Conservation (phyloP, 2,888 invertebrate genomes). For the Athripsodes cinereus region DNA sequence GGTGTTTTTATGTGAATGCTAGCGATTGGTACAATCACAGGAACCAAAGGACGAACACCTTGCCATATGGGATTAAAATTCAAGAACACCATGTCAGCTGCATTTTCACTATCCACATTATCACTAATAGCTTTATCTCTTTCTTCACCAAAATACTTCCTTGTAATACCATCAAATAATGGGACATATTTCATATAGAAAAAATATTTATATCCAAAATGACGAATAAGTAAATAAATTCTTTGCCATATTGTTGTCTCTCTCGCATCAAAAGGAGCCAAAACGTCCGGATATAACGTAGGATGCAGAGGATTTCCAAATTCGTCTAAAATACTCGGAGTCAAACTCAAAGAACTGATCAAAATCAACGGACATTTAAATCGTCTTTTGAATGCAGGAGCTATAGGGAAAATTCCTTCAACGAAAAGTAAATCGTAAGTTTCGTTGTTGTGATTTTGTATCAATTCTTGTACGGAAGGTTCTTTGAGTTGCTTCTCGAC, state of each 20-base stretch:
- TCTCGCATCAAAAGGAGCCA: constrained; percentile 38
- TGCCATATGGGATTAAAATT: constrained; percentile 39
- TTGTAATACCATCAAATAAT: constrained; percentile 24
- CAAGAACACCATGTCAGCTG: constrained; percentile 43
- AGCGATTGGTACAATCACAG: constrained; percentile 39
- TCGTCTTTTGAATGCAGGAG: constrained; percentile 48
- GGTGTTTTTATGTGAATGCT: constrained; percentile 42
- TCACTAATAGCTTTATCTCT: constrained; percentile 33
- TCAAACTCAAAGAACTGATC: constrained; percentile 46
- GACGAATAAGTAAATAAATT: constrained; percentile 19
- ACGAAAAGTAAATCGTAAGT: constrained; percentile 52
- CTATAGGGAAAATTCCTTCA: constrained; percentile 47
- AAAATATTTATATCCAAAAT: constrained; percentile 20
- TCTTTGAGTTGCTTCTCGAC: constrained; percentile 29
- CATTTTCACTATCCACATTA: constrained; percentile 38
- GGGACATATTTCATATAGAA: constrained; percentile 23
- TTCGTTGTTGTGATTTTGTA: constrained; percentile 37
- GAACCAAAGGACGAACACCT: constrained; percentile 41
- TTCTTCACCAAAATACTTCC: constrained; percentile 32
- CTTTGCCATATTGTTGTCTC: constrained; percentile 40
- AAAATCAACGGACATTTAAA: constrained; percentile 51
- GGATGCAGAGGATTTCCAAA: constrained; percentile 51
- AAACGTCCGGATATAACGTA: constrained; percentile 45
- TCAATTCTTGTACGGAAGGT: constrained; percentile 30
- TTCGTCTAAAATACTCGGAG: constrained; percentile 44